phyloP scores from a whole-genome alignment of 2,113 vertebrate species.

The Psophia crepitans region DNA sequence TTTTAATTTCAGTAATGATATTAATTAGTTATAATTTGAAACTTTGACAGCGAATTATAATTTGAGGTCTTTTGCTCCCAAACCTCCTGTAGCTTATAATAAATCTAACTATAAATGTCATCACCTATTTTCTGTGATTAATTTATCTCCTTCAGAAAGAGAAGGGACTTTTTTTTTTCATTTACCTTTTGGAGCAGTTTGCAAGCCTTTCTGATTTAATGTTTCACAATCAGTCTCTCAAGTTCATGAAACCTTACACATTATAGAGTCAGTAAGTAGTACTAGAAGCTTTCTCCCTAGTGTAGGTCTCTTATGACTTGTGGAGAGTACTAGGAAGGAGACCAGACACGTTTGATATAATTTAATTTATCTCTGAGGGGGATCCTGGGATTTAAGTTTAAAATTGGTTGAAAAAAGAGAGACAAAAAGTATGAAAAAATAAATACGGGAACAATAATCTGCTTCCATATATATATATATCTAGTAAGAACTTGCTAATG shows the following conservation, averaged over 20 bases:
- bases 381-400: neutral
- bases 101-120: neutral
- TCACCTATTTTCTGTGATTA: neutral
- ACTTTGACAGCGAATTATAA: neutral
- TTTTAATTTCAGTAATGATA: conserved; percentile 7
- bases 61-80: neutral
- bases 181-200: neutral
- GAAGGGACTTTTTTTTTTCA: neutral
- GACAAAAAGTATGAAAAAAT: neutral
- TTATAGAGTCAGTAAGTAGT: neutral
- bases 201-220: neutral
- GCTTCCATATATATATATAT: neutral
- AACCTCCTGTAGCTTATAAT: neutral
- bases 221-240: neutral
- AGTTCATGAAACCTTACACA: neutral
- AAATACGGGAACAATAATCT: neutral
- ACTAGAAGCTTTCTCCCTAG: neutral
- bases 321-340: neutral
- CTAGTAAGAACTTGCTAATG: neutral
- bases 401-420: neutral
- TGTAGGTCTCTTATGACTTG: neutral
- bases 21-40: conserved; percentile 4
- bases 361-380: neutral
- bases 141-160: neutral
- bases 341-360: neutral